Evolutionary conservation across 2,888 invertebrate genomes (phyloP).

Genomic region (Amorpha juglandis): DNA sequence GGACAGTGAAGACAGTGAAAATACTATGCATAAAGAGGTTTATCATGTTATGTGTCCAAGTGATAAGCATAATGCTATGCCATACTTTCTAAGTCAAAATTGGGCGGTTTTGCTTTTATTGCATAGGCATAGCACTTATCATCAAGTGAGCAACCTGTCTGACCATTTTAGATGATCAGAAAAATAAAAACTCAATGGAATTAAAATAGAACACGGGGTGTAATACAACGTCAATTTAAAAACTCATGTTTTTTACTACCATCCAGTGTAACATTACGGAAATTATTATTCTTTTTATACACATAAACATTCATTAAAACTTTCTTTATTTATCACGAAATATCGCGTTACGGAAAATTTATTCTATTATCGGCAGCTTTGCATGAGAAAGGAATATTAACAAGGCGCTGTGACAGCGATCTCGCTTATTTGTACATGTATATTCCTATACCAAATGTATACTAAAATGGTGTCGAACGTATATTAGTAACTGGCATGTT

Average conservation of each 20-base stretch:
- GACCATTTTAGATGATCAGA: too few relatives aligned
- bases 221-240: too few relatives aligned
- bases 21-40: too few relatives aligned
- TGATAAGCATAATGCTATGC: too few relatives aligned
- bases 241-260: neutral
- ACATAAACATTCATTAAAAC: conserved; percentile 7
- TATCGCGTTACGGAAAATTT: neutral
- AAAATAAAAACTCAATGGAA: too few relatives aligned
- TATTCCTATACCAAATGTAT: neutral
- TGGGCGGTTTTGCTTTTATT: too few relatives aligned
- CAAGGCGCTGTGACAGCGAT: conserved; percentile 12
- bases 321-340: conserved; percentile 12
- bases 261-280: neutral
- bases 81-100: too few relatives aligned
- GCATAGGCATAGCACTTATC: too few relatives aligned
- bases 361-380: neutral
- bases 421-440: conserved; percentile 14
- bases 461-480: neutral
- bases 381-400: conserved; percentile 18
- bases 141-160: too few relatives aligned
- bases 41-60: too few relatives aligned
- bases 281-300: neutral
- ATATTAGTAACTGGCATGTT: neutral
- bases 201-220: too few relatives aligned
- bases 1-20: too few relatives aligned